Evolutionary conservation across 1,140 invertebrate species (phyloP), one percentile per base, ranked within the genome.

Genomic region (Fopius arisanus): DNA sequence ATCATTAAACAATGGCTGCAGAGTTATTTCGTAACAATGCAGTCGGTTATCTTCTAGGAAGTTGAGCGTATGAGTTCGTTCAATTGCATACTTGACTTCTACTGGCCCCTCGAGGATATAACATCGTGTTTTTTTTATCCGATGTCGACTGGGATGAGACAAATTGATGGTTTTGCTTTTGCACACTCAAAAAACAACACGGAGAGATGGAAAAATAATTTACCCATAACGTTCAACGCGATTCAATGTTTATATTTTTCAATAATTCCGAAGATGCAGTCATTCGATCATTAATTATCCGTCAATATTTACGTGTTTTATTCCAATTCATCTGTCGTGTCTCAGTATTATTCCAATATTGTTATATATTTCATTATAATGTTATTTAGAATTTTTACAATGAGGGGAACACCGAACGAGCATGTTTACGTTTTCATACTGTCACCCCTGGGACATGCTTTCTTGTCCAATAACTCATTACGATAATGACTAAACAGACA

Each of bases 81-180:
- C 37, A 72, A 72, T 72, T 72, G 62, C 62, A 72, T 66, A 72
- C 70, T 72, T 72, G 70, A 72, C 70, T 72, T 19, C 37, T 14
- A 51, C 23, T 72, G 70, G 70, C 70, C 70, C 70, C 37, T 26
- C 14, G 1, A 51, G 37, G 37, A 71, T 41, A 65, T 29, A 19
- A 16, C 4, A 21, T 26, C 19, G 54, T 59, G 40, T n/a, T 16
- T 26, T 72, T 62, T 63, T 33, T 63, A 28, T 16, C 43, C 48
- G 16, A 48, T 48, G 33, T 12, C n/a, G 31, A 70, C 48, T 16
- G 4, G 40, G 33, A 37, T 37, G n/a, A 48, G 10, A 26, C 40
- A 72, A 66, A 72, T 72, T 66, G 62, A 72, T 72, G 23, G 14
- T 71, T 10, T 43, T 48, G 66, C 37, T 9, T 6, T 51, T 5